Percentiles rank a stretch among this genome's conserved stretches.
These are phyloP conservation scores for Drosophila navojoa DNA, from an alignment of 1,140 invertebrate genomes.

Conservation along the genomic window DNA sequence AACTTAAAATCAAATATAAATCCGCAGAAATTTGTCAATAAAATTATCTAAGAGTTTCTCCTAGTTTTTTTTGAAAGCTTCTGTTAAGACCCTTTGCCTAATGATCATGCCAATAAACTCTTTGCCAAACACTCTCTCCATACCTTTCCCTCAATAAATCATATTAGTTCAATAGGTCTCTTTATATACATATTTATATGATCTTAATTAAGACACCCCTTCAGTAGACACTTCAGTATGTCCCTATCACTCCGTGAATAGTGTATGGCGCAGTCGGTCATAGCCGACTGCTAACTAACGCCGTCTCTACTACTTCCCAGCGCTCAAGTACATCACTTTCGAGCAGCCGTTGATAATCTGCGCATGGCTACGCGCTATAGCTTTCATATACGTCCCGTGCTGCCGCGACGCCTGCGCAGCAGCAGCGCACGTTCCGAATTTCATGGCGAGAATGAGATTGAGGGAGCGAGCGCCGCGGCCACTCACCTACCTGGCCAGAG, in stretches of 20 bases:
- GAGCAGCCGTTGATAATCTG: slow-evolving; percentile 86
- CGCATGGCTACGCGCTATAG: slow-evolving; percentile 92
- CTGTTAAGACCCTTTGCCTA: no score
- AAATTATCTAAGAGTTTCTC: no score
- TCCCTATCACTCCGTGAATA: background rate
- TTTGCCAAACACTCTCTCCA: no score
- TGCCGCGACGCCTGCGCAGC: slow-evolving; percentile 66
- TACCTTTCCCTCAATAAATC: no score
- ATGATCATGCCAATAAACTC: no score
- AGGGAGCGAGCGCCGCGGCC: slow-evolving; percentile 29
- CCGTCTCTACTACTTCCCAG: slow-evolving; percentile 16
- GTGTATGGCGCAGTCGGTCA: background rate
- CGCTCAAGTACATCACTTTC: slow-evolving; percentile 82
- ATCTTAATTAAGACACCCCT: no score
- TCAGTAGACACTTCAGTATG: no score
- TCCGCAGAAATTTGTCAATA: no score
- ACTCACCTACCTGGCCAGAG: slow-evolving; percentile 84
- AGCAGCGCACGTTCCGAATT: slow-evolving; percentile 69
- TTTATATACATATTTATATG: no score
- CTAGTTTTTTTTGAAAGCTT: no score
- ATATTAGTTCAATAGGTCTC: no score
- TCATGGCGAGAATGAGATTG: slow-evolving; percentile 74
- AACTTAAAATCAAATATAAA: no score
- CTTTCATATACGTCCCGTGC: slow-evolving; percentile 87
- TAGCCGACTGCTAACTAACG: slow-evolving; percentile 4